Base-by-base conservation (phyloP, 2,888 invertebrate species). In the Pachydiplax longipennis region DNA sequence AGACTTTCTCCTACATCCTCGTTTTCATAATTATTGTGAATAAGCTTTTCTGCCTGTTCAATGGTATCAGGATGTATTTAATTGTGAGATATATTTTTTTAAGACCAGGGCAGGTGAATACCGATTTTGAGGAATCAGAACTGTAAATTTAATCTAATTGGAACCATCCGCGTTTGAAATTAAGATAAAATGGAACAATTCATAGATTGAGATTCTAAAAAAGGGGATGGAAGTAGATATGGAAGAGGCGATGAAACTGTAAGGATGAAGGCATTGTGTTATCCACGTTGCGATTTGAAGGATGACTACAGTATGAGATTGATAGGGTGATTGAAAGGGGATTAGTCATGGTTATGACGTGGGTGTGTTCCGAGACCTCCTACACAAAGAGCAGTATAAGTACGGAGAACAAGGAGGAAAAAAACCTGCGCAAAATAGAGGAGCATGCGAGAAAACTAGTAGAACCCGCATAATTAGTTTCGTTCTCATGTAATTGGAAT, bases 291-390 rank as follows among this genome's bases (percentile, higher is more conserved):
- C 82, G 82, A 82, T 82, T 82, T 82, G 82, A 82, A 82, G 82
- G 82, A 82, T 82, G 82, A 82, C 44, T 25, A 13, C 48, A 44
- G 48, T 25, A 25, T 48, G 40, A 82, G 82, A 44, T 82, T 82
- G 82, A 82, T 82, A 48, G 82, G 82, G n/a, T 25, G 82, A 82
- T 82, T 48, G 82, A 82, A 44, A 48, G 82, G 48, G 40, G 48
- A 82, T 82, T 82, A 48, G 82, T 82, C 82, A 82, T 48, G 48
- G 82, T 44, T 82, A 82, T 82, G 82, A 82, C 82, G 82, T 82
- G 82, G 82, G 48, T n/a, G 82, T 48, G 82, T 40, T 82, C 82
- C 25, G 31, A 12, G 73, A 12, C 8, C 73, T 73, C 73, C 73
- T 31, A 73, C 73, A 22, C 73, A 31, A 13, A 31, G 65, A 65